Percentiles rank a stretch among this genome's conserved stretches.
These are phyloP conservation scores for Drosophila ustulata DNA, from an alignment of 2,888 invertebrate genomes.

Conservation along the genomic window DNA sequence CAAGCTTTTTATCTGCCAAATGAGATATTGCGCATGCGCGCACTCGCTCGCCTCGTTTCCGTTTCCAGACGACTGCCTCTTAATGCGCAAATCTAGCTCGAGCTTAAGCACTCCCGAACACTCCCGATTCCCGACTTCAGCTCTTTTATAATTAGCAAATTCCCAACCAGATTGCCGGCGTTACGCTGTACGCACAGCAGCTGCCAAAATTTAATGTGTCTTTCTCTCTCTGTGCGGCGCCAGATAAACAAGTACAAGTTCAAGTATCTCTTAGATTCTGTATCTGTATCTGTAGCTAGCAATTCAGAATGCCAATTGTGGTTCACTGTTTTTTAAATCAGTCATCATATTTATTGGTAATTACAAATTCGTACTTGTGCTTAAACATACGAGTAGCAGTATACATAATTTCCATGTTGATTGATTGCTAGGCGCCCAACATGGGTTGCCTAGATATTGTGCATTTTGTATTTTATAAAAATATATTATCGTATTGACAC, in stretches of 20 bases:
- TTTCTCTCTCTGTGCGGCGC: background rate
- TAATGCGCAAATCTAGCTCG: slow-evolving; percentile 49
- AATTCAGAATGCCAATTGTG: slow-evolving; percentile 4
- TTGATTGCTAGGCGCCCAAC: slow-evolving; percentile 33
- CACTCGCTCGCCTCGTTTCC: slow-evolving; percentile 60
- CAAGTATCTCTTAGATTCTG: background rate
- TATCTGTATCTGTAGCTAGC: slow-evolving; percentile 23
- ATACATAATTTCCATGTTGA: slow-evolving; percentile 45
- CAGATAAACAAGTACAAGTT: background rate
- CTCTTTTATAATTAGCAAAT: slow-evolving; percentile 46
- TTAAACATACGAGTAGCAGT: slow-evolving; percentile 59
- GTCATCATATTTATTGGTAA: slow-evolving; percentile 69
- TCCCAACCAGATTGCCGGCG: slow-evolving; percentile 37
- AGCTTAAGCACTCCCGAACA: slow-evolving; percentile 36
- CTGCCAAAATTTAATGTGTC: slow-evolving; percentile 31
- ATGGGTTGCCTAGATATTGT: slow-evolving; percentile 2
- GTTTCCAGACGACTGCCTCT: slow-evolving; percentile 59
- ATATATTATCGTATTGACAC: slow-evolving; percentile 15
- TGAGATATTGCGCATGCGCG: slow-evolving; percentile 75
- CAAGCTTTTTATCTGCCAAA: slow-evolving; percentile 66
- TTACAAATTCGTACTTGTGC: slow-evolving; percentile 72
- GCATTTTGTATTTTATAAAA: slow-evolving; percentile 26
- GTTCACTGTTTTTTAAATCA: slow-evolving; percentile 56
- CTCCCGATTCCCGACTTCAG: slow-evolving; percentile 31
- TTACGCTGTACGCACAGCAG: slow-evolving; percentile 52